Evolutionary conservation across 2,113 vertebrate species (phyloP).

Genomic region (Archilochus colubris): DNA sequence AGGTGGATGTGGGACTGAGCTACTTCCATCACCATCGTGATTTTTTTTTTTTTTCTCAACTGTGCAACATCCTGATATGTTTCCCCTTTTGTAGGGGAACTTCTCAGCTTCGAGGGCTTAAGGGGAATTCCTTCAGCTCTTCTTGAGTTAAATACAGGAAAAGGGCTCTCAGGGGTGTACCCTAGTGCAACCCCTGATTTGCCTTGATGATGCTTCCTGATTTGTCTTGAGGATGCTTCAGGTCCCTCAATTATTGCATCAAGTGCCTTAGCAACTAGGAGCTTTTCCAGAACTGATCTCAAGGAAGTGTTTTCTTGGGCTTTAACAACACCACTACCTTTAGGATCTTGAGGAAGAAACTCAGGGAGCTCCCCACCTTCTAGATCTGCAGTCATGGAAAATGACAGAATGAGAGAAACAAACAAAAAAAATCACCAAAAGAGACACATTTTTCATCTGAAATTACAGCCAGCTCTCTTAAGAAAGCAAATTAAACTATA

Average conservation of each 20-base stretch:
- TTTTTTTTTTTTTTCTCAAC: background rate
- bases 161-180: background rate
- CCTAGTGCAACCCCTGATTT: background rate
- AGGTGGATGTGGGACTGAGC: background rate
- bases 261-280: background rate
- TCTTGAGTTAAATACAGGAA: background rate
- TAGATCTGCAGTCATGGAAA: background rate
- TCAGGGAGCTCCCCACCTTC: background rate
- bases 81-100: background rate
- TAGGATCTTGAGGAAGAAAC: background rate
- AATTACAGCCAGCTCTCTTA: conserved; percentile 34
- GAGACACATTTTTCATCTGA: conserved; percentile 14
- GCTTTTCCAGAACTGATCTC: background rate
- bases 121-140: background rate
- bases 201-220: background rate
- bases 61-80: background rate
- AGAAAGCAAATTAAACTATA: conserved; percentile 66
- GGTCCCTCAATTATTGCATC: background rate
- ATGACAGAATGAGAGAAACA: background rate
- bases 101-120: background rate
- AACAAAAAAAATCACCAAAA: background rate
- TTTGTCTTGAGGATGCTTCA: background rate
- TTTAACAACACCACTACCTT: background rate
- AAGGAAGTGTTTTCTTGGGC: background rate
- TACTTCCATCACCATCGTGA: background rate